phyloP scores from a whole-genome alignment of 2,797 vertebrate genomes.

The Rhinophrynus dorsalis region DNA sequence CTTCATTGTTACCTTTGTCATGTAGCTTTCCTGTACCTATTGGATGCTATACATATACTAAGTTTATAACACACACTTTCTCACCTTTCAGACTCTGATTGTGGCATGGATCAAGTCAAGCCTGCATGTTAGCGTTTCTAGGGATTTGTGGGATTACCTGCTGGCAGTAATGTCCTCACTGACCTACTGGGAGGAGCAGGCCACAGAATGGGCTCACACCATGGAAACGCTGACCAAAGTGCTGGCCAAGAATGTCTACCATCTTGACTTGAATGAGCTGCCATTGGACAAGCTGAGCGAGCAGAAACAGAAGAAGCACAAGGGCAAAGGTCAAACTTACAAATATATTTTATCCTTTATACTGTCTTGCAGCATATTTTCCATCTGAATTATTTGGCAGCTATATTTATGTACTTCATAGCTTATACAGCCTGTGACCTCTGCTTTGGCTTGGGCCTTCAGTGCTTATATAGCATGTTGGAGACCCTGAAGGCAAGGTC shows the following conservation, averaged over 20 bases:
- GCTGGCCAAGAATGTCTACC: slow-evolving; percentile 94
- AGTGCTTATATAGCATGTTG: too few species aligned
- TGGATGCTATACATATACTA: too few species aligned
- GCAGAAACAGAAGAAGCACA: slow-evolving; percentile 98
- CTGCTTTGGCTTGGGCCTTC: too few species aligned
- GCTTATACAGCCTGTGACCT: too few species aligned
- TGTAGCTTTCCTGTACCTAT: too few species aligned
- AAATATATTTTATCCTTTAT: too few species aligned
- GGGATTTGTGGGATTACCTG: slow-evolving; percentile 97
- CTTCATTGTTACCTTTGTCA: too few species aligned
- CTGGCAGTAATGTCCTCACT: slow-evolving; percentile 91
- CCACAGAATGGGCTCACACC: slow-evolving; percentile 97
- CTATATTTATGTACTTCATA: too few species aligned
- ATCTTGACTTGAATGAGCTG: slow-evolving; percentile 90
- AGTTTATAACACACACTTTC: too few species aligned
- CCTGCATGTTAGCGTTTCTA: slow-evolving; percentile 94
- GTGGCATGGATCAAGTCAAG: slow-evolving; percentile 99
- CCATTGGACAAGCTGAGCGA: slow-evolving; percentile 97
- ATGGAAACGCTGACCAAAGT: slow-evolving; percentile 99
- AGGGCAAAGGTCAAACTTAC: slow-evolving; percentile 88
- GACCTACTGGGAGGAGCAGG: slow-evolving; percentile 97
- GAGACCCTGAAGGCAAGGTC: too few species aligned
- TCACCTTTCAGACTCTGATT: slow-evolving; percentile 85
- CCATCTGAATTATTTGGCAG: too few species aligned
- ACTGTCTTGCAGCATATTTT: too few species aligned